A percentile compares a stretch with the other conserved stretches of the same genome.
Evolutionary conservation across 1,140 invertebrate genomes (phyloP).

Genomic region (Drosophila pseudoobscura): DNA sequence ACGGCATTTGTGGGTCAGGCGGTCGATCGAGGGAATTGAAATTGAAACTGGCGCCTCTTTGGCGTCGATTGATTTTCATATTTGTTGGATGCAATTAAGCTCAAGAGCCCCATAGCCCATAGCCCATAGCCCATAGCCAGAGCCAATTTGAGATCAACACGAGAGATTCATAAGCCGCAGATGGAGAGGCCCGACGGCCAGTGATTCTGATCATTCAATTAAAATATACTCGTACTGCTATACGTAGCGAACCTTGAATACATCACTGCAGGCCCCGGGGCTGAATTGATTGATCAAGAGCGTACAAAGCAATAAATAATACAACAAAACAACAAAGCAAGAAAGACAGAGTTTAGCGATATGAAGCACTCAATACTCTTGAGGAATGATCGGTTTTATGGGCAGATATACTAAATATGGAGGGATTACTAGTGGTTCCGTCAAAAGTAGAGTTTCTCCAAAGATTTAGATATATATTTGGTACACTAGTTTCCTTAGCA

Average conservation of each 20-base stretch:
- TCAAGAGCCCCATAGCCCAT: constrained; percentile 22
- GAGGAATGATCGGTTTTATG: too few relatives aligned
- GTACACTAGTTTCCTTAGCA: too few relatives aligned
- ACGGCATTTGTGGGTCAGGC: constrained; percentile 65
- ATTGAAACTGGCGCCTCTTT: constrained; percentile 70
- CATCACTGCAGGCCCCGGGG: constrained; percentile 41
- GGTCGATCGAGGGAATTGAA: constrained; percentile 59
- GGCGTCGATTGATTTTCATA: constrained; percentile 68
- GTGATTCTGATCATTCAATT: constrained; percentile 81
- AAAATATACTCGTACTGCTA: constrained; percentile 50
- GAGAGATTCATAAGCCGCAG: constrained; percentile 1
- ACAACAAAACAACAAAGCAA: neutral
- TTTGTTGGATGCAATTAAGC: constrained; percentile 35
- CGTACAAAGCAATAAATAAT: constrained; percentile 59
- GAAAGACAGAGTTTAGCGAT: neutral
- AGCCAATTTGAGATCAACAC: constrained; percentile 27
- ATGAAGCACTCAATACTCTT: too few relatives aligned
- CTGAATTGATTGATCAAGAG: constrained; percentile 78
- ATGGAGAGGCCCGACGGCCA: constrained; percentile 20
- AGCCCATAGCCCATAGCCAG: neutral
- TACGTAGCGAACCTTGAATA: constrained; percentile 40
- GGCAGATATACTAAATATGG: too few relatives aligned
- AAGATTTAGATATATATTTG: too few relatives aligned
- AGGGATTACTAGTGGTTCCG: too few relatives aligned
- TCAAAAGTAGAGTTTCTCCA: too few relatives aligned